Base-by-base conservation (phyloP, 2,113 vertebrate species). In the Atlantisia rogersi region DNA sequence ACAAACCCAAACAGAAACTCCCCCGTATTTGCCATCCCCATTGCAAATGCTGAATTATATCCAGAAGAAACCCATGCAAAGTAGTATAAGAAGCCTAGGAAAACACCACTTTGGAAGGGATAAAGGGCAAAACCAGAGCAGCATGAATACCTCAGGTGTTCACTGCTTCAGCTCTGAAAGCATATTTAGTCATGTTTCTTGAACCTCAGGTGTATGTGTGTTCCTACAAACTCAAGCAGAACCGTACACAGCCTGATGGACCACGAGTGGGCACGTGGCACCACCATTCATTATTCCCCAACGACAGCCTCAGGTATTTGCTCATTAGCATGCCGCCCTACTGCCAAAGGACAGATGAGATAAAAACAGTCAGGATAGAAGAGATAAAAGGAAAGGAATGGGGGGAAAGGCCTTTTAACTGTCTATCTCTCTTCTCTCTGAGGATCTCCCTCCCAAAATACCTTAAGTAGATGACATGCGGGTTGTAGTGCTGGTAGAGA, bases 221-320 rank as follows among this genome's bases (percentile, higher is more conserved):
- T 32, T 81, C 42, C 52, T 58, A 3, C 0, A 2, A 28, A 48
- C 12, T 37, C 56, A 22, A 21, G 20, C 31, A 67, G 9, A 52
- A 24, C 24, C 24, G 37, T 28, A 50, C 12, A 16, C 15, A 25
- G 12, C 25, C 48, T 55, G 56, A 67, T 75, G 92, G 82, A 80
- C 58, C 5, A 2, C 22, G 67, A 88, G 42, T 2, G 5, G 59
- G 25, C 13, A 14, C 70, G 90, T 90, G 68, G 37, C 90, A 88
- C 56, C 78, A 90, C 68, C 50, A 63, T 55, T 95, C 94, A 94
- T 96, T 97, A 90, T 58, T 80, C 91, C 62, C 77, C 52, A 32
- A 1, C 6, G 22, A 69, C 12, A 3, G 55, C 19, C 69, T 42
- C 32, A 90, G 52, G 62, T 79, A 93, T 46, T 28, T 55, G 26